These are phyloP conservation scores for Cephus runcator DNA, from an alignment of 2,888 invertebrate species.

Conservation along the genomic window DNA sequence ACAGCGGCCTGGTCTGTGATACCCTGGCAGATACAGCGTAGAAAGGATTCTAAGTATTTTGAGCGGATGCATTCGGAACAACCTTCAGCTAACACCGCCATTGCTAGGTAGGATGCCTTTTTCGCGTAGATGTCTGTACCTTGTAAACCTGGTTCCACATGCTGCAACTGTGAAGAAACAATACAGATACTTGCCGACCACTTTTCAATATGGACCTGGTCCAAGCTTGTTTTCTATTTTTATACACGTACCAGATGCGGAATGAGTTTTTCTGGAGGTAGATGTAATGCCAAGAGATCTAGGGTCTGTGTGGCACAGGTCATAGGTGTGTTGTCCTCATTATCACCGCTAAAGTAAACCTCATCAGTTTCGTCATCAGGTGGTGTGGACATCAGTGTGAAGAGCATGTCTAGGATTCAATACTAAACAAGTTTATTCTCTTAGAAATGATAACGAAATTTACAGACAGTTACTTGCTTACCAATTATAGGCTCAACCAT, in stretches of 20 bases:
- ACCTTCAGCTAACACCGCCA: slow-evolving; percentile 83
- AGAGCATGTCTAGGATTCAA: slow-evolving; percentile 71
- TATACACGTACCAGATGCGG: slow-evolving; percentile 71
- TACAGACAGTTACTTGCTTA: slow-evolving; percentile 20
- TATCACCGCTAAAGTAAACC: slow-evolving; percentile 73
- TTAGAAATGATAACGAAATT: slow-evolving; percentile 1
- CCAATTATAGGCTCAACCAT: slow-evolving; percentile 72
- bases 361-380: slow-evolving; percentile 73
- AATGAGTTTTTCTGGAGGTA: slow-evolving; percentile 81
- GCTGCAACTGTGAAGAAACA: slow-evolving; percentile 62
- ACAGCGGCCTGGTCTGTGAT: slow-evolving; percentile 73
- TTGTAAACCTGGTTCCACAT: slow-evolving; percentile 75
- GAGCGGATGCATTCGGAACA: slow-evolving; percentile 79
- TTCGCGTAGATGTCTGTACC: slow-evolving; percentile 72
- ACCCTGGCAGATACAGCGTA: slow-evolving; percentile 77
- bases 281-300: slow-evolving; percentile 77
- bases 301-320: slow-evolving; percentile 80
- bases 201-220: background rate
- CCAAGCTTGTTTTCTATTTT: background rate
- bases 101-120: slow-evolving; percentile 77
- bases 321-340: slow-evolving; percentile 73
- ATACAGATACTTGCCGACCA: background rate
- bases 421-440: background rate
- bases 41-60: slow-evolving; percentile 76
- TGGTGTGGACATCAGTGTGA: slow-evolving; percentile 75